Evolutionary conservation across 2,113 vertebrate species (phyloP).

Genomic region (Sula dactylatra): DNA sequence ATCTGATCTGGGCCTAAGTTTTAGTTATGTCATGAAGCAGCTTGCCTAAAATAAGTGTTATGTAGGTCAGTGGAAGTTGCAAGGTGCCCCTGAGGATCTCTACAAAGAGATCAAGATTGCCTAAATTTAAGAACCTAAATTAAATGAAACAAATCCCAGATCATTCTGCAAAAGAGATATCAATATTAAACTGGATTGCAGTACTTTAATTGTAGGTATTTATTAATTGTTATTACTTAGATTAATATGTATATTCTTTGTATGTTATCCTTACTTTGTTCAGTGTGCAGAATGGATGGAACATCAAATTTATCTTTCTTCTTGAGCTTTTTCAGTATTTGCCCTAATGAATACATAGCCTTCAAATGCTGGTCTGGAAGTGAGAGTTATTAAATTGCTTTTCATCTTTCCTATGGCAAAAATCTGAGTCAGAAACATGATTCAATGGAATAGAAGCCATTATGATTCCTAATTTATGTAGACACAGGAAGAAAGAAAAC

Average conservation of each 20-base stretch:
- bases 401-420: neutral
- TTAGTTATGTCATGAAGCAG: neutral
- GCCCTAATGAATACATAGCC: neutral
- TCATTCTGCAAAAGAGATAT: neutral
- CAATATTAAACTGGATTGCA: neutral
- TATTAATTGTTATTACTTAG: neutral
- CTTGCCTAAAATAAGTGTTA: neutral
- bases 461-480: neutral
- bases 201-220: neutral
- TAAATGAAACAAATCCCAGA: neutral
- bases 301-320: neutral
- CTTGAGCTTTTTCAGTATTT: neutral
- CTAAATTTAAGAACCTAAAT: neutral
- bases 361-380: neutral
- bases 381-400: neutral
- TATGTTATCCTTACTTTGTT: neutral
- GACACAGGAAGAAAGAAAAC: neutral
- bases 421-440: neutral
- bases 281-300: neutral
- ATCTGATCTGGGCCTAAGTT: neutral
- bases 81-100: neutral
- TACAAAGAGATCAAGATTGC: neutral
- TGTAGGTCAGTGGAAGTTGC: neutral
- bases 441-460: neutral
- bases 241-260: neutral